phyloP scores from a whole-genome alignment of 2,888 invertebrate genomes.

The Notodonta ziczac region DNA sequence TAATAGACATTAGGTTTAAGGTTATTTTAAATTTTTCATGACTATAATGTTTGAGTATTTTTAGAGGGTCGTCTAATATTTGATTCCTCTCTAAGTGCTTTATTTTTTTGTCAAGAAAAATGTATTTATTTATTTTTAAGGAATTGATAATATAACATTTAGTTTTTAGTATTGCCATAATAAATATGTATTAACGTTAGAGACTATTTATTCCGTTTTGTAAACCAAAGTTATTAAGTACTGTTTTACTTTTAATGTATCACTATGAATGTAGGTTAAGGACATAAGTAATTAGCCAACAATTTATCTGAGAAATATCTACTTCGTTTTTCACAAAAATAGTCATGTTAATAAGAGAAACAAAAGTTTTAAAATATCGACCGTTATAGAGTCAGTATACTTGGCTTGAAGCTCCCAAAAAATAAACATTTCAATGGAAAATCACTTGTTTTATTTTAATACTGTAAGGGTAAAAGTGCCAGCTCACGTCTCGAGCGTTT shows the following conservation, averaged over 20 bases:
- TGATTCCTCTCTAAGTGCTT: neutral
- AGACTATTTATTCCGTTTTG: neutral
- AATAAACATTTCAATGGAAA: neutral
- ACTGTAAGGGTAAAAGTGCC: neutral
- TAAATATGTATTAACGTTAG: neutral
- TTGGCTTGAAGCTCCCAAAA: too few species aligned
- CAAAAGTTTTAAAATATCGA: too few species aligned
- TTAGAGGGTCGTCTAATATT: neutral
- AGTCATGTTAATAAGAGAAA: too few species aligned
- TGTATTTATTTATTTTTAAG: neutral
- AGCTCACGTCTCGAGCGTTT: neutral
- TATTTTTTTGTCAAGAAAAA: neutral
- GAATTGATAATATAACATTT: neutral
- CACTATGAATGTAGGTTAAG: neutral
- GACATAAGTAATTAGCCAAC: neutral
- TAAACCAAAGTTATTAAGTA: neutral
- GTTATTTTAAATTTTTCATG: neutral
- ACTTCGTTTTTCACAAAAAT: too few species aligned
- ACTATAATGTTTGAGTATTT: slow-evolving; percentile 3
- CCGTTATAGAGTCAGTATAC: too few species aligned
- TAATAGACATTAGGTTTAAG: slow-evolving; percentile 32
- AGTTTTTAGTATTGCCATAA: neutral
- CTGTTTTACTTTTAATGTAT: neutral
- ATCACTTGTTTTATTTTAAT: neutral
- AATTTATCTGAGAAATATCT: neutral